These are phyloP conservation scores for Pitangus sulphuratus DNA, from an alignment of 2,797 vertebrate species.

Conservation along the genomic window DNA sequence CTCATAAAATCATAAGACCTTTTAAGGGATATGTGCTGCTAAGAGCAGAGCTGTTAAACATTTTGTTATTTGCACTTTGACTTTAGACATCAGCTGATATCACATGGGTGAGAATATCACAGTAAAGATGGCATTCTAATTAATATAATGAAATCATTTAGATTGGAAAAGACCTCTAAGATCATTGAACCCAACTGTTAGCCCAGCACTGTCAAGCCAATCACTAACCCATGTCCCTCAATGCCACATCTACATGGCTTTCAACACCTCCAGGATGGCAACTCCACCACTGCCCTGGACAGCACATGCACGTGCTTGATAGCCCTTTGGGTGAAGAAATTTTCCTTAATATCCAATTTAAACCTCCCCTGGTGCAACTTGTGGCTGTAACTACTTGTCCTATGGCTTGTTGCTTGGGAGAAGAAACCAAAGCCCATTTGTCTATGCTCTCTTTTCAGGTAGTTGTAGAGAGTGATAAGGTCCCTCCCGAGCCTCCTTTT, in stretches of 20 bases:
- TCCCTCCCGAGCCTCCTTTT: not conserved
- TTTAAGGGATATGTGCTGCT: not conserved
- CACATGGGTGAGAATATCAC: not conserved
- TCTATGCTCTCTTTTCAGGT: not conserved
- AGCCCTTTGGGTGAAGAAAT: not conserved
- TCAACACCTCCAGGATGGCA: not conserved
- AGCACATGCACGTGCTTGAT: not conserved
- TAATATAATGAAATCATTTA: not conserved
- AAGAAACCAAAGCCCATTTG: accelerated
- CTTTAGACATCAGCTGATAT: not conserved
- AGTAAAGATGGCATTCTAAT: not conserved
- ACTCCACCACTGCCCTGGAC: not conserved
- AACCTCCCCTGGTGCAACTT: not conserved
- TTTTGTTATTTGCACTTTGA: not conserved
- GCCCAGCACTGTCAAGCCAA: not conserved
- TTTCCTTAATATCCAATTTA: not conserved
- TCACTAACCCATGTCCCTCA: not conserved
- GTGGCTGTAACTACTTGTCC: not conserved
- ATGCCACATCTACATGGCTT: accelerated
- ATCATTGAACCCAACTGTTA: not conserved
- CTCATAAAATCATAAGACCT: not conserved
- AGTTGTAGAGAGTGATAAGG: accelerated
- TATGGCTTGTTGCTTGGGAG: no score
- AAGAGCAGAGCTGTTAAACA: not conserved
- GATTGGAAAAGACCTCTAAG: not conserved